Base-by-base conservation (phyloP, 2,113 vertebrate genomes). In the Lepus timidus region DNA sequence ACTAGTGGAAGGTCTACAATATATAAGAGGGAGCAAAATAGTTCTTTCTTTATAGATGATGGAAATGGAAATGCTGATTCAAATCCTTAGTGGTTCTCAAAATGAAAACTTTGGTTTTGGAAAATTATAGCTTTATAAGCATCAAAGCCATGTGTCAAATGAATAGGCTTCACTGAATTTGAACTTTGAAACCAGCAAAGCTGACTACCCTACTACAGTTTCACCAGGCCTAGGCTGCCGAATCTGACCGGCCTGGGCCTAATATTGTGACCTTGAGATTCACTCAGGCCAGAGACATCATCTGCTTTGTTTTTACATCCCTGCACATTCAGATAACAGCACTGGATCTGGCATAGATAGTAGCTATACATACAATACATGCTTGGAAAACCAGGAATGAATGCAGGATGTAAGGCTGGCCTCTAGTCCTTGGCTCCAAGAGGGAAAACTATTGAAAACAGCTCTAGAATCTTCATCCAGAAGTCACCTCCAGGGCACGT, bases 381-480 rank as follows among this genome's bases (percentile, higher is more conserved):
- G 89, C 23, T 22, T 85, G n/a, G 62, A 61, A 90, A 71, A 79
- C 27, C 12, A 89, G 83, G 93, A 51, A 86, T 68, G 39, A 88
- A 62, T 25, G 39, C n/a, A 87, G 85, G 61, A 73, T 67, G 61
- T 29, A 92, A 62, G 49, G 22, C 16, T 67, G 31, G 20, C n/a
- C 19, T 29, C 23, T 22, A 94, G 78, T 65, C 13, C 14, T 23
- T 68, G 36, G 39, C 85, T 86, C 58, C 19, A 92, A 80, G 44
- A 88, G 16, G 52, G 17, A 25, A 88, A 67, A 70, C 20, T 52
- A 10, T 25, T 58, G 4, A 75, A 90, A 87, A 3, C 80, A 25
- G 29, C 71, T 80, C 65, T 87, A 87, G 67, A 89, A 64, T 19
- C 44, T 80, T 79, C 19, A 65, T 3, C 33, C 58, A 64, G 13